Base-by-base conservation (phyloP, 1,140 invertebrate species). In the Drosophila nebulosa region DNA sequence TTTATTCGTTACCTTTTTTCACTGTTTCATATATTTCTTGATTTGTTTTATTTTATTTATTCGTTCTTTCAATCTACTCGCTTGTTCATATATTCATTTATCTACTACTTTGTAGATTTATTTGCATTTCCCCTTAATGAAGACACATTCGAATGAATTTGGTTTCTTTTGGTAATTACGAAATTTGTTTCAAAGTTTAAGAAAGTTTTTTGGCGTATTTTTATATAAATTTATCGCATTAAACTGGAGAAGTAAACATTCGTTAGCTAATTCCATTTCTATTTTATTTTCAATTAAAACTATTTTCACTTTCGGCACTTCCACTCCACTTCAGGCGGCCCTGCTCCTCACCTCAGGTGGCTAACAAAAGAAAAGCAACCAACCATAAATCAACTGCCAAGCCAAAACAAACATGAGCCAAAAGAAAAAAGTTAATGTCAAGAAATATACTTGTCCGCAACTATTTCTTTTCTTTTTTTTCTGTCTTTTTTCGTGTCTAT, bases 391-490 rank as follows among this genome's bases (percentile, higher is more conserved):
- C 69, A 72, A 64, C 22, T 64, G 56, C 21, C 46, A 14, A 60
- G 70, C 53, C 62, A 64, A 55, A 55, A 55, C 30, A 60, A 64
- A 24, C 55, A 58, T 30, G 24, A 46, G 39, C 39, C 21, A 26
- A 24, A 55, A 55, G 21, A 42, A 64, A 64, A 61, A 67, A 70
- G 69, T 64, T 64, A 64, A 76, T 62, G 50, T 18, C 61, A 51
- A 68, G 36, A 72, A 64, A 67, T 55, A 59, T 65, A 61, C 57
- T 73, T 76, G 69, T 69, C 65, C 26, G 46, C 65, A 81, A 76
- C 61, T 84, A 74, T 50, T 46, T 39, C 4, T 16, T 39, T 21
- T 46, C 9, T 18, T 46, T 46, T 46, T 2, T 18, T 46, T 42
- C 7, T 16, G 5, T 18, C 18, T 30, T 46, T 56, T 42, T 22